phyloP scores from a whole-genome alignment of 2,888 invertebrate genomes.

The Helleia helle region DNA sequence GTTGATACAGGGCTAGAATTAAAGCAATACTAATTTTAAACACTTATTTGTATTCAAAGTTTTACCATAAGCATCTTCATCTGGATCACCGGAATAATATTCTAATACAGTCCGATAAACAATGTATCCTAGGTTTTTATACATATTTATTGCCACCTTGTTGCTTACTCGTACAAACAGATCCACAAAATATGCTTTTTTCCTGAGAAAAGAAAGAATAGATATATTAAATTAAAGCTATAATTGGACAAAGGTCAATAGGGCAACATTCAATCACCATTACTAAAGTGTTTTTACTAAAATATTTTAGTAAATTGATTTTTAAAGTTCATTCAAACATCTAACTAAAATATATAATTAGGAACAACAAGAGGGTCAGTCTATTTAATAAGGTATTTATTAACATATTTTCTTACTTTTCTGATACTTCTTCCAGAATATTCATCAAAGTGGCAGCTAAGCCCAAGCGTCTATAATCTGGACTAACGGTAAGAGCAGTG shows the following conservation, averaged over 20 bases:
- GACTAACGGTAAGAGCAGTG: constrained; percentile 96
- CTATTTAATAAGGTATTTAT: too few relatives aligned
- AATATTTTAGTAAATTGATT: too few relatives aligned
- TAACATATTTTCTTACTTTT: constrained; percentile 76
- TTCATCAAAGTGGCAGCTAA: constrained; percentile 95
- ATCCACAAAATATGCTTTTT: constrained; percentile 97
- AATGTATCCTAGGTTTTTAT: constrained; percentile 95
- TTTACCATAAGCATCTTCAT: constrained; percentile 98
- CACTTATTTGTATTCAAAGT: too few relatives aligned
- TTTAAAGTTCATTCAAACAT: too few relatives aligned
- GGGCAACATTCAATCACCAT: too few relatives aligned
- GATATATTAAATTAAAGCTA: too few relatives aligned
- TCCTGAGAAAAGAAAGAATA: constrained; percentile 75
- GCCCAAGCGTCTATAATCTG: constrained; percentile 93
- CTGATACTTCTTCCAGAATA: constrained; percentile 95
- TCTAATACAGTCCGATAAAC: constrained; percentile 97
- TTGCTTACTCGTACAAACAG: constrained; percentile 98
- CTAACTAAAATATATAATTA: too few relatives aligned
- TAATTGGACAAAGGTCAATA: too few relatives aligned
- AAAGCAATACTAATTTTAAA: too few relatives aligned
- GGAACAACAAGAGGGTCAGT: too few relatives aligned
- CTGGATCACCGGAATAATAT: constrained; percentile 98
- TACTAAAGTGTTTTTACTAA: too few relatives aligned
- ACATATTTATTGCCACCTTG: constrained; percentile 98
- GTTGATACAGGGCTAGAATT: too few relatives aligned